These are phyloP conservation scores for Plebejus argus DNA, from an alignment of 2,888 invertebrate genomes.

Conservation along the genomic window DNA sequence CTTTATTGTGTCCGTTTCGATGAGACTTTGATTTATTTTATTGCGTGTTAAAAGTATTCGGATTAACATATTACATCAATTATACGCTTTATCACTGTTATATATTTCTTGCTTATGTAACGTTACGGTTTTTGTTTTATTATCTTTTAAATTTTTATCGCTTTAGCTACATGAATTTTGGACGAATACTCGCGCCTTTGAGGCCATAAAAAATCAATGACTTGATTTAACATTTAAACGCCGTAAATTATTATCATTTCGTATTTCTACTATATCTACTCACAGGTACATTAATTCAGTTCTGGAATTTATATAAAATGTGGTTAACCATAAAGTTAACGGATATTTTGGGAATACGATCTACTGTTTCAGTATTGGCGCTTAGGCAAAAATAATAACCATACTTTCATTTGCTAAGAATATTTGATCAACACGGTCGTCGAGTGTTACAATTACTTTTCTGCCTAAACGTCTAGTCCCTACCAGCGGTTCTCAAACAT, in stretches of 20 bases:
- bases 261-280: too few relatives aligned
- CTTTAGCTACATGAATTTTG: conserved; percentile 8
- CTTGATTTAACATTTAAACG: not conserved
- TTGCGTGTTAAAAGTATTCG: conserved; percentile 4
- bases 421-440: too few relatives aligned
- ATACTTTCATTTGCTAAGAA: too few relatives aligned
- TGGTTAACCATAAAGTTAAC: too few relatives aligned
- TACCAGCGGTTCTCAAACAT: too few relatives aligned
- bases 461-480: too few relatives aligned
- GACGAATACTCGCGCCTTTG: not conserved
- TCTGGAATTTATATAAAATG: too few relatives aligned
- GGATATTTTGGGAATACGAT: too few relatives aligned
- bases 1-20: conserved; percentile 39
- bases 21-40: conserved; percentile 38
- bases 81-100: conserved; percentile 4
- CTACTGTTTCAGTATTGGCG: too few relatives aligned
- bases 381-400: too few relatives aligned
- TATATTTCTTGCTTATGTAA: conserved; percentile 6
- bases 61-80: conserved; percentile 16
- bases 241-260: not conserved
- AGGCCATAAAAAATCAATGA: not conserved
- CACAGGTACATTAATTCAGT: too few relatives aligned
- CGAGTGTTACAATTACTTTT: too few relatives aligned
- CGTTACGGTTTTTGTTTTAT: conserved; percentile 19
- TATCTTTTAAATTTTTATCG: conserved; percentile 11